Percentiles rank a stretch among this genome's conserved stretches.
Evolutionary conservation across 2,113 vertebrate genomes (phyloP).

Genomic region (Acinonyx jubatus): DNA sequence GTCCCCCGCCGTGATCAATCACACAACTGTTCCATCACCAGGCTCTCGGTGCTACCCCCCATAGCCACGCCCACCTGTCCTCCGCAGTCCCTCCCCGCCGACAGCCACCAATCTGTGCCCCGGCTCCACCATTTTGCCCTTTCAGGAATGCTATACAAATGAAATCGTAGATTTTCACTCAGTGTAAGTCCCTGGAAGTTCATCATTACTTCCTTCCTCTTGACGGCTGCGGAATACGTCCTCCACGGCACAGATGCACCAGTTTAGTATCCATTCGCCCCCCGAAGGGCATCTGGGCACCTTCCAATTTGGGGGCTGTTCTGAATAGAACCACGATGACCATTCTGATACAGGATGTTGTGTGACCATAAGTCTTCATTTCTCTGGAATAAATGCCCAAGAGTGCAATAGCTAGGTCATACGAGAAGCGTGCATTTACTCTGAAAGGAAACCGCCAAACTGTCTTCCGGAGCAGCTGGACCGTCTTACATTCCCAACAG

Average conservation of each 20-base stretch:
- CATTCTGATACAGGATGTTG: neutral
- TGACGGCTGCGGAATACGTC: neutral
- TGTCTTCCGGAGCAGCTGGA: neutral
- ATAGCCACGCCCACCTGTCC: accelerated
- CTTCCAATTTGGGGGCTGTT: neutral
- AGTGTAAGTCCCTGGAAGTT: neutral
- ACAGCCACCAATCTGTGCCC: neutral
- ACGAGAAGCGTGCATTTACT: accelerated
- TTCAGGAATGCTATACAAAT: accelerated
- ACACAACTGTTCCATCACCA: accelerated
- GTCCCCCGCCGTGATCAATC: accelerated
- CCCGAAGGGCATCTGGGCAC: no score
- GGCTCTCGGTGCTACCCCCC: neutral
- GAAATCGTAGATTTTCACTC: neutral
- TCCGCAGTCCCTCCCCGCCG: no score
- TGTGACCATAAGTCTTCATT: neutral
- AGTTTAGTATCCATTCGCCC: accelerated
- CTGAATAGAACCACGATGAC: accelerated
- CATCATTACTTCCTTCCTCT: neutral
- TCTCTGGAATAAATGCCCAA: neutral
- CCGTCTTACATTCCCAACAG: neutral
- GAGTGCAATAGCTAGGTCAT: accelerated
- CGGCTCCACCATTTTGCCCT: neutral
- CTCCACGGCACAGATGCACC: accelerated
- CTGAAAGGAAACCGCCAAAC: neutral